Base-by-base conservation (phyloP, 2,113 vertebrate genomes). In the Leptobrachium ailaonicum region DNA sequence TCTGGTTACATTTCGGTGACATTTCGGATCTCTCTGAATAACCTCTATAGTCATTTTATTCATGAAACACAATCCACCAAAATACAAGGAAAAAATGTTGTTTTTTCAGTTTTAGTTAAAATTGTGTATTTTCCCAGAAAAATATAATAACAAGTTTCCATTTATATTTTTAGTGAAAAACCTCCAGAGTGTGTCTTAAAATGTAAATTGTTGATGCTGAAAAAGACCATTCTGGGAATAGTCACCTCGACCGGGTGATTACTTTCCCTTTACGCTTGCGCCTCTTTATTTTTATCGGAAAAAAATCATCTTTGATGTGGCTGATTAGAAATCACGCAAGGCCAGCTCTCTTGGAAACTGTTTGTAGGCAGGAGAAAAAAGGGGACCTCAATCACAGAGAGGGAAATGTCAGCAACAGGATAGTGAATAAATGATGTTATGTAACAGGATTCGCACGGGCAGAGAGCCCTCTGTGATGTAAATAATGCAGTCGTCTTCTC, bases 321-420 rank as follows among this genome's bases (percentile, higher is more conserved):
- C 9, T 58, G 9, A 74, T 73, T 56, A 44, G 44, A 66, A 50
- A 40, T 47, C 68, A 71, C 68, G 10, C 42, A 41, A 63, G 45
- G 69, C 10, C 71, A 41, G 9, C 41, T 44, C 3, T 2, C 43
- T 68, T 58, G 71, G 50, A 74, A 73, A 58, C 62, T 71, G 58
- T 66, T 43, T 72, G 69, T 47, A 41, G 66, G 6, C n/a, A 64
- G 20, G n/a, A 64, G 62, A 64, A 64, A 64, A 64, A 41, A 47
- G 67, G 40, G 63, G n/a, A 73, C 47, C 63, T 73, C 71, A 56
- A 54, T 80, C 68, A 53, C 32, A 1, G 32, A 2, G 4, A 10
- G 41, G 45, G 42, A 72, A 79, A 72, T 72, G 69, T 54, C 76
- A 79, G 12, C 77, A 42, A 14, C 6, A 6, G n/a, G 63, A 45